These are phyloP conservation scores for Diarsia brunnea DNA, from an alignment of 2,888 invertebrate genomes.

Conservation along the genomic window DNA sequence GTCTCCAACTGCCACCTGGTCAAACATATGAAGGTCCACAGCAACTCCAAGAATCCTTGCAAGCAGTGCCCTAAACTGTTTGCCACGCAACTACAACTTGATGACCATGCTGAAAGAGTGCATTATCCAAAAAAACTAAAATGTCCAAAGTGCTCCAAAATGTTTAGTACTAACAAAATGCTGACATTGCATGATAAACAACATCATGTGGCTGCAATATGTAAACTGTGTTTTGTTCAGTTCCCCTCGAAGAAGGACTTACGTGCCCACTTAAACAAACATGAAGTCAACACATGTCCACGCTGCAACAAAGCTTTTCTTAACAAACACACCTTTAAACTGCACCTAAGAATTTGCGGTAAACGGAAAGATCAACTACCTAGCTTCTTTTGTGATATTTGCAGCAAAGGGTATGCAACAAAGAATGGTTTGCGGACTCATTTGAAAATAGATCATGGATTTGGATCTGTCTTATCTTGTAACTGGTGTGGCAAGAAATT, in stretches of 20 bases:
- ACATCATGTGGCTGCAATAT: constrained; percentile 77
- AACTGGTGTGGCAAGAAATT: constrained; percentile 84
- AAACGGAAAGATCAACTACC: constrained; percentile 63
- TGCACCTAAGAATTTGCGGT: constrained; percentile 80
- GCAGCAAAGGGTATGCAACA: constrained; percentile 78
- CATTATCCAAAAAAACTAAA: constrained; percentile 80
- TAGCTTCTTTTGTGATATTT: constrained; percentile 83
- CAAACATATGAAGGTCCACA: constrained; percentile 77
- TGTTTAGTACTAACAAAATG: constrained; percentile 79
- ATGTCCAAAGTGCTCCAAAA: constrained; percentile 80
- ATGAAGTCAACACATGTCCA: constrained; percentile 77
- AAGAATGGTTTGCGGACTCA: constrained; percentile 81
- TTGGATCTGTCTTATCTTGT: constrained; percentile 78
- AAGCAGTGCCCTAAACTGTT: constrained; percentile 79
- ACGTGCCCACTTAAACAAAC: constrained; percentile 79
- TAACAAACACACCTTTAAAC: constrained; percentile 76
- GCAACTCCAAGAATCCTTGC: constrained; percentile 73
- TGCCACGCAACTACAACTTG: constrained; percentile 69
- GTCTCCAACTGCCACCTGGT: constrained; percentile 67
- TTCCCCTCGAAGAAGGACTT: constrained; percentile 80
- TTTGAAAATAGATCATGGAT: constrained; percentile 81
- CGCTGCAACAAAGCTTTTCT: constrained; percentile 77
- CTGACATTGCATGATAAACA: constrained; percentile 77
- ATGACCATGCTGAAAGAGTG: constrained; percentile 78
- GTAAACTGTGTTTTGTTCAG: constrained; percentile 79